Evolutionary conservation across 2,888 invertebrate genomes (phyloP), one percentile per base, ranked within the genome.

Genomic region (Chymomyza caudatula): DNA sequence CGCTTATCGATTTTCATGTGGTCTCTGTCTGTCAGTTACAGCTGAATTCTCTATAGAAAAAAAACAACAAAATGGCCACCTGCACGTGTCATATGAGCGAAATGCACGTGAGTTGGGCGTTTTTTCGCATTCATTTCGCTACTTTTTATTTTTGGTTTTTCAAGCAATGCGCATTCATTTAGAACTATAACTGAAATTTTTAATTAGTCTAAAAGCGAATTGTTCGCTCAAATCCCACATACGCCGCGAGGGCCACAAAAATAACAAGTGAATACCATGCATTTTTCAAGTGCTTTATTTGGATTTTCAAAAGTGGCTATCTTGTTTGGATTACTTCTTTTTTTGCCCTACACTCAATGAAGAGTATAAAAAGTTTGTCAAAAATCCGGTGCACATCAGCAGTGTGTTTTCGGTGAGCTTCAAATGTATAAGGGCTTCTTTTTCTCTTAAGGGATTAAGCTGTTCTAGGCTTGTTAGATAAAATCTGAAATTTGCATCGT

Each of bases 101-200:
- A 62, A 53, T 67, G 67, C 62, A 67, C 62, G 58, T 62, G 68
- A 57, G 57, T 42, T 55, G 53, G 17, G 51, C 51, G 17, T 6
- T 44, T 47, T 47, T 47, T 8, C 3, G 2, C 60, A 67, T 66
- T 66, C 60, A 67, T 67, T 67, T 66, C 67, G 23, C n/a, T n/a
- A n/a, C n/a, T n/a, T n/a, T n/a, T n/a, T n/a, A n/a, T 42, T 20
- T 17, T 22, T 5, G 4, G 43, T 58, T 56, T 62, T 63, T 55
- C 66, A 44, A 51, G 2, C 57, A 59, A 43, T 43, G 65, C 55
- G 62, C 69, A 69, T 70, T 70, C 64, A 67, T 73, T 69, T 68
- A 67, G 65, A 80, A 71, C 11, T 37, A 69, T n/a, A 78, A 69
- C 67, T 67, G 68, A 63, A 37, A 74, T 76, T 76, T 71, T 76